These are phyloP conservation scores for Augochlorella aurata DNA, from an alignment of 2,888 invertebrate genomes.

Conservation along the genomic window DNA sequence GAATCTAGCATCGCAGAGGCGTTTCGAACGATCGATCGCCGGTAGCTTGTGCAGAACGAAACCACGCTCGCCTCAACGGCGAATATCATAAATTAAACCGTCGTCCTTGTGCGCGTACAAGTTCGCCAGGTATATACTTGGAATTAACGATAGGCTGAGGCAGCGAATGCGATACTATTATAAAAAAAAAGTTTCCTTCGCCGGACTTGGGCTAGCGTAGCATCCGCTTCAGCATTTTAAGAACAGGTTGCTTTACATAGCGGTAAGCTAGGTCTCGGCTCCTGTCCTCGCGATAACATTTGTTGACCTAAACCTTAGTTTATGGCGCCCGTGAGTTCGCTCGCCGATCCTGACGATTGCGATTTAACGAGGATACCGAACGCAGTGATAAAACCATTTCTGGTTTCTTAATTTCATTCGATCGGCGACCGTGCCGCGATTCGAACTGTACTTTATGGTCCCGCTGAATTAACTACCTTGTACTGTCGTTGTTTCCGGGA, in stretches of 20 bases:
- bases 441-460: neutral
- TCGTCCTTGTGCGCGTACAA: conserved; percentile 4
- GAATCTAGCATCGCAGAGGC: conserved; percentile 3
- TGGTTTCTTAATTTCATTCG: too few species aligned
- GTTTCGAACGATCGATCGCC: conserved; percentile 3
- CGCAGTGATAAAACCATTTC: too few species aligned
- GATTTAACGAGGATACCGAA: neutral
- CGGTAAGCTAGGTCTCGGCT: neutral
- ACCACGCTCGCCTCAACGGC: neutral
- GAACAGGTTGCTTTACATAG: neutral
- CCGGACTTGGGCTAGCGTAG: neutral
- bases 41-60: neutral
- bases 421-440: neutral
- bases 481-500: neutral
- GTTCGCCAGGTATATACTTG: neutral
- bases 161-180: neutral
- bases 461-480: neutral
- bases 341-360: neutral
- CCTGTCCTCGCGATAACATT: neutral
- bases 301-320: neutral
- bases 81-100: conserved; percentile 4
- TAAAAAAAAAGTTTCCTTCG: neutral
- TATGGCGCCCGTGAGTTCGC: neutral
- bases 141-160: neutral
- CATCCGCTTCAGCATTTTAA: neutral